These are phyloP conservation scores for Apistogramma diplotaenia DNA, from an alignment of 2,113 vertebrate genomes.

Conservation along the genomic window DNA sequence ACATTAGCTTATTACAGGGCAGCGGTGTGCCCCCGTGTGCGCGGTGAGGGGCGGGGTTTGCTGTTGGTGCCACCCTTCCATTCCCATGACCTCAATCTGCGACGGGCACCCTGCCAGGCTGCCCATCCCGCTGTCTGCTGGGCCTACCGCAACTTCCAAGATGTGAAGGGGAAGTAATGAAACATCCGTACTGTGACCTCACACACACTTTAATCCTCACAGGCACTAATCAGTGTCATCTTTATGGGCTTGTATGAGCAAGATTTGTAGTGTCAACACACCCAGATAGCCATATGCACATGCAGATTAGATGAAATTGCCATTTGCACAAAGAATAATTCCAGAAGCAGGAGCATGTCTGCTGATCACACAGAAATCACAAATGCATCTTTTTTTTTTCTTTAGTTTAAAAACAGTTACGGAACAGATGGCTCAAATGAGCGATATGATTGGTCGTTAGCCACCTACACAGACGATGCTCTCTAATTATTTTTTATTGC, in stretches of 20 bases:
- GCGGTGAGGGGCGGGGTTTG: neutral
- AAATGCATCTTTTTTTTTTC: neutral
- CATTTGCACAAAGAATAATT: neutral
- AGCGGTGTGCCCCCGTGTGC: neutral
- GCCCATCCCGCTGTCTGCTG: slow-evolving; percentile 29
- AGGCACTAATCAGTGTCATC: neutral
- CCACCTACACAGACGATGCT: too few species aligned
- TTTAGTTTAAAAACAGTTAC: neutral
- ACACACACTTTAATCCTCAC: neutral
- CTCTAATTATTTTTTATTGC: neutral
- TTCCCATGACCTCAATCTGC: slow-evolving; percentile 66
- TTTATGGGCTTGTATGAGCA: neutral
- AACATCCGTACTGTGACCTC: slow-evolving; percentile 15
- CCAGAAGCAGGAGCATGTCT: neutral
- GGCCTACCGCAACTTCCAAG: slow-evolving; percentile 9
- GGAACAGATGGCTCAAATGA: neutral
- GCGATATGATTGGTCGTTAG: neutral
- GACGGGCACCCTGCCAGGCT: slow-evolving; percentile 33
- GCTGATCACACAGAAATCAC: neutral
- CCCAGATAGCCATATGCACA: neutral
- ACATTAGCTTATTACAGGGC: neutral
- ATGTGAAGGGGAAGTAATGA: slow-evolving; percentile 28
- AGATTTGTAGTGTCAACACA: neutral
- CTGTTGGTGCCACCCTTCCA: slow-evolving; percentile 42
- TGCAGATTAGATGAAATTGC: neutral